Conservation (phyloP, 2,888 invertebrate genomes). For the Eupeodes latifasciatus region DNA sequence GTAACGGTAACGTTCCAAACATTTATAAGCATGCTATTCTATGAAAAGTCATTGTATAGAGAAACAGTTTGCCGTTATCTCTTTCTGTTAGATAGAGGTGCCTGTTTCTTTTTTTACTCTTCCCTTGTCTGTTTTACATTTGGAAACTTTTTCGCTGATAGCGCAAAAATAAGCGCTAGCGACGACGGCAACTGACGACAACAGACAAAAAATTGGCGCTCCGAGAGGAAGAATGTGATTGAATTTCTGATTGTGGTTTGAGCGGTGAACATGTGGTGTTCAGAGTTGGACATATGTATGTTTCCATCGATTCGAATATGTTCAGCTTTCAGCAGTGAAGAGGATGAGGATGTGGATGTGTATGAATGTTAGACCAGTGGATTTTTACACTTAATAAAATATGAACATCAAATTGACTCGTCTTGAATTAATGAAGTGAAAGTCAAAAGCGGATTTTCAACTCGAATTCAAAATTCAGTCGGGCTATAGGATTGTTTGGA, state of each 20-base stretch:
- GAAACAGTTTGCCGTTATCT: conserved; percentile 68
- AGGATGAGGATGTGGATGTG: too few relatives aligned
- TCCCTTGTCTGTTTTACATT: conserved; percentile 35
- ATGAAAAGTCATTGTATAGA: conserved; percentile 47
- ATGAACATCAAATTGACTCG: conserved; percentile 15
- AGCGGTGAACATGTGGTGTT: not conserved
- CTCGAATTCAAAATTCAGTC: not conserved
- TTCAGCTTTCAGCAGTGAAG: not conserved
- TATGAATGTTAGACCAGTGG: not conserved
- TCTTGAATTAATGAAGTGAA: conserved; percentile 22
- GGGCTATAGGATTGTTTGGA: not conserved
- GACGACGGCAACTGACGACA: not conserved
- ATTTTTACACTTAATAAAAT: conserved; percentile 34
- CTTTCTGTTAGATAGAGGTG: conserved; percentile 2
- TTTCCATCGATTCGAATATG: conserved; percentile 38
- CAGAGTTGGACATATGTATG: conserved; percentile 52
- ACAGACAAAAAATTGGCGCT: conserved; percentile 28
- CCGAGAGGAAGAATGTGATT: conserved; percentile 46
- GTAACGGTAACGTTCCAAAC: too few relatives aligned
- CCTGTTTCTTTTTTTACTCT: conserved; percentile 10
- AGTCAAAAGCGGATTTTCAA: not conserved
- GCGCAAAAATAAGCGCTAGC: conserved; percentile 34
- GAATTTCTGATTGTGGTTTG: conserved; percentile 60
- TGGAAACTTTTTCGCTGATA: conserved; percentile 69
- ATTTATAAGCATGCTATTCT: not conserved